phyloP scores from a whole-genome alignment of 2,113 vertebrate genomes.

The Eurystomus gularis region DNA sequence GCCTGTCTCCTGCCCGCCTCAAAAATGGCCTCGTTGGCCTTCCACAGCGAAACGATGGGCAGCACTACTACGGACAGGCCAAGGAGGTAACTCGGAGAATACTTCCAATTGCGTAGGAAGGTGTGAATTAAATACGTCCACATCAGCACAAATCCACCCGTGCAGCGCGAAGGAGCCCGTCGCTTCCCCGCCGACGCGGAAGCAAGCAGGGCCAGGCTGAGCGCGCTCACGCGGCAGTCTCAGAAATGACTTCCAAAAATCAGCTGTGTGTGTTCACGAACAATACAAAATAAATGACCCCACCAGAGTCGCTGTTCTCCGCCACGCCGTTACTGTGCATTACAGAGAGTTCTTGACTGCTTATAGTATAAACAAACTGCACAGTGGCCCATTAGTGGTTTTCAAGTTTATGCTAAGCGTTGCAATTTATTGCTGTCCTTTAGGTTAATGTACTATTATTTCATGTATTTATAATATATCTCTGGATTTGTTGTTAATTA shows the following conservation, averaged over 20 bases:
- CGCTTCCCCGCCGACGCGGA: not conserved
- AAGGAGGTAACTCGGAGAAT: not conserved
- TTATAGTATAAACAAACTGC: constrained; percentile 41
- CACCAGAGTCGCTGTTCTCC: not conserved
- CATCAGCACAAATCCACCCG: not conserved
- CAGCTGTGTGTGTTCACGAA: not conserved
- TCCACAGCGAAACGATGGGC: accelerated
- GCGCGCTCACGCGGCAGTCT: not conserved
- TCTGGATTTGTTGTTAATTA: constrained; percentile 67
- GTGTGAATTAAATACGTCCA: accelerated
- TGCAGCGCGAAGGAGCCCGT: accelerated
- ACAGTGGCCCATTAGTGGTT: constrained; percentile 68
- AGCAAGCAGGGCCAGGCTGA: not conserved
- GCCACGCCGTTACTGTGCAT: constrained; percentile 5
- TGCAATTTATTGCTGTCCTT: constrained; percentile 66
- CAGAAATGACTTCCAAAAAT: not conserved
- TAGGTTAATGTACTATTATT: constrained; percentile 64
- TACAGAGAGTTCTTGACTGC: constrained; percentile 31
- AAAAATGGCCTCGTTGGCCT: not conserved
- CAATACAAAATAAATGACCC: not conserved
- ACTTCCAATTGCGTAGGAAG: not conserved
- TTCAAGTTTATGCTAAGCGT: constrained; percentile 54
- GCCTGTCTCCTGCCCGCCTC: not conserved
- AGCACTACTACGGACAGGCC: not conserved
- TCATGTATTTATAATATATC: constrained; percentile 63